These are phyloP conservation scores for Halcyon senegalensis DNA, from an alignment of 2,113 vertebrate species.

Conservation along the genomic window DNA sequence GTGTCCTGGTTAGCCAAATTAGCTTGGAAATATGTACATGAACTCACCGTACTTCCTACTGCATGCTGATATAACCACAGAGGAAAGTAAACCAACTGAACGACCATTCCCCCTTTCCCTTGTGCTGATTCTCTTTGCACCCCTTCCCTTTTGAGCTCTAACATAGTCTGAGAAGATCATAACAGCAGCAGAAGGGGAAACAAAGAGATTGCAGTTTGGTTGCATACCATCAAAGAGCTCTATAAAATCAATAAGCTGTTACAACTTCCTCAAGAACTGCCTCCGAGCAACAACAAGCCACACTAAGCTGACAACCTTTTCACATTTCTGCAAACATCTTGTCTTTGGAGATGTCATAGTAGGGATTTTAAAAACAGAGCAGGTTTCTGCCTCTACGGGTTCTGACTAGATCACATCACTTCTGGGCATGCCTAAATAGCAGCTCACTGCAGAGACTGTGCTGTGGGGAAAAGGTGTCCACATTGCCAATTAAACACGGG, in stretches of 20 bases:
- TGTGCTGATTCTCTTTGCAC: neutral
- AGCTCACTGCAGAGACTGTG: neutral
- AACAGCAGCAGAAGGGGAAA: neutral
- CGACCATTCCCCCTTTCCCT: neutral
- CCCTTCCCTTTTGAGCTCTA: neutral
- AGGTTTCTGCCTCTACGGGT: neutral
- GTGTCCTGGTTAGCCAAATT: neutral
- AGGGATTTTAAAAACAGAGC: neutral
- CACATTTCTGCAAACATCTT: neutral
- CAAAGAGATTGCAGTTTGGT: neutral
- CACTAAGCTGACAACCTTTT: neutral
- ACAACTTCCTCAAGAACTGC: neutral
- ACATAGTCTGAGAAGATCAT: neutral
- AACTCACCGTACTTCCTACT: neutral
- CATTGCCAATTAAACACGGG: neutral
- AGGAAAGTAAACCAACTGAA: neutral
- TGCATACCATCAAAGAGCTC: neutral
- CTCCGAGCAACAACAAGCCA: neutral
- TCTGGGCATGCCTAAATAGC: neutral
- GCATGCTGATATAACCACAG: neutral
- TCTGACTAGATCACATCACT: neutral
- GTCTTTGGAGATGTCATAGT: neutral
- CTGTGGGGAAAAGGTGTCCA: neutral
- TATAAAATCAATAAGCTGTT: neutral
- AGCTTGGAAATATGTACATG: neutral